Base-by-base conservation (phyloP, 2,797 vertebrate species). In the Semaprochilodus insignis region DNA sequence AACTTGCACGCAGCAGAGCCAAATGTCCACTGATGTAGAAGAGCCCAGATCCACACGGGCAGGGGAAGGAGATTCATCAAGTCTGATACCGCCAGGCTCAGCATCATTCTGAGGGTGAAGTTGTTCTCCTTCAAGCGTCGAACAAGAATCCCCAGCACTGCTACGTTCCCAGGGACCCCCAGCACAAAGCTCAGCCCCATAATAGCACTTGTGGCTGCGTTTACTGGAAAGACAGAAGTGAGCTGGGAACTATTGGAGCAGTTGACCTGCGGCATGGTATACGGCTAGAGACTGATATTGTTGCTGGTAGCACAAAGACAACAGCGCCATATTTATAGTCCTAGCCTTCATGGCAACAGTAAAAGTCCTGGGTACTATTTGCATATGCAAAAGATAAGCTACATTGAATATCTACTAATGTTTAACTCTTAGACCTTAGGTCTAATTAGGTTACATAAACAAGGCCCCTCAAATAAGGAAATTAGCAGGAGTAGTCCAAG, bases 11-110 rank as follows among this genome's bases (percentile, higher is more conserved):
- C 48, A 55, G 10, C 71, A 73, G 71, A 19, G 6, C 90, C 63
- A 2, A 91, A 69, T 31, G 44, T 80, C 91, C 91, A 92, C 23
- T 19, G 8, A 3, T 84, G 40, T 23, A 91, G 52, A 0, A 87
- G 10, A 7, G 5, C 1, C 4, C 90, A 90, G 82, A 91, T 90
- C 91, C 91, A 92, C 19, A 88, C 0, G 0, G 90, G 90, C 59
- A 90, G 11, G 14, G 79, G 70, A 62, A 91, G 11, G 62, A 93
- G 73, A 31, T 81, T 87, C 62, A 93, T 51, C 25, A 93, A 73
- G 54, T 93, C 93, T 0, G 90, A 89, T 4, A 87, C 0, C 2
- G 89, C 87, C 83, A 93, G 83, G 65, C 85, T 93, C 71, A 92
- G 66, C 90, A 93, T 91, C 80, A 94, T 54, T 78, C 27, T 60